Base-by-base conservation (phyloP, 2,888 invertebrate genomes). In the Chaitophorus viminalis region DNA sequence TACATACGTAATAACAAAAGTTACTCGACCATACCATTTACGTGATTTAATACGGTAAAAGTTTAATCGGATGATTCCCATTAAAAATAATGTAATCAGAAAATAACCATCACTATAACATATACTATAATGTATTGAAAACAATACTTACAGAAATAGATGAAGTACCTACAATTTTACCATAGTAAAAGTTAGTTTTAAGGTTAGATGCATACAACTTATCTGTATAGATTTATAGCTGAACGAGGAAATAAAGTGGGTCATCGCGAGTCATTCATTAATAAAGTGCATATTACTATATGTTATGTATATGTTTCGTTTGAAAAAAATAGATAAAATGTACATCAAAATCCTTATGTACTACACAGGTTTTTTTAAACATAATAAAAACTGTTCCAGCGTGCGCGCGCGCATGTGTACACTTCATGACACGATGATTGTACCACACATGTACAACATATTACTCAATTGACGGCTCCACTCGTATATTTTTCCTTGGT, bases 401-500 rank as follows among this genome's bases (percentile, higher is more conserved):
- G 68, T 8, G 21, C n/a, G 29, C 9, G 36, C 8, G 25, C 31
- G 33, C 33, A 78, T 17, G 54, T 54, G 11, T n/a, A 33, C 52
- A 29, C 18, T 78, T 17, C 33, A 78, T 31, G 70, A 68, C 81
- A 68, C 33, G 33, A 33, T 14, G 33, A 33, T 14, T 21, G 68
- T 68, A 81, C 33, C 68, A 68, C 52, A 81, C 25, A 68, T 81
- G 39, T 68, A 81, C 31, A 68, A 68, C 81, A 79, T 68, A 68
- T 82, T 70, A 70, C 33, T 33, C 78, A 78, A 78, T 78, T 78
- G 78, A 78, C 54, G 60, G 78, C 21, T 33, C 39, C 78, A 25
- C 9, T 54, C 54, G 77, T 60, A n/a, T 25, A 17, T 14, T n/a
- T 70, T 70, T 70, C 46, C 33, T 70, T 68, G 29, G 3, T 21